Evolutionary conservation across 2,797 vertebrate species (phyloP).

Genomic region (Phyllotis vaccarum): DNA sequence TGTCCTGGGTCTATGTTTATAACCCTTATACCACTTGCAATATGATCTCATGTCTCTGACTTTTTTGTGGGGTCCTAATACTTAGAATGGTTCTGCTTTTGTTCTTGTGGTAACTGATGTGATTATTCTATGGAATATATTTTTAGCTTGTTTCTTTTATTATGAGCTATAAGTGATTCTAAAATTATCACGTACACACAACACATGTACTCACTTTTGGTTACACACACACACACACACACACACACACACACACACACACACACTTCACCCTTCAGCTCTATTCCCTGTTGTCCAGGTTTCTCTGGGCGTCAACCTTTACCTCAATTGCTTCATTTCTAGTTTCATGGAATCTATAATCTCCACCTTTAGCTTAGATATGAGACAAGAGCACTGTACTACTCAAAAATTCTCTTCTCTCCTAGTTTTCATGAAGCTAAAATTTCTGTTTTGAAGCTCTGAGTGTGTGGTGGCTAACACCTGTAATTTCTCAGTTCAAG

Average conservation of each 20-base stretch:
- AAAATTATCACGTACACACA: not conserved
- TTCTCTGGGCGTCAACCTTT: not conserved
- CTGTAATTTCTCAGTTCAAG: too few species aligned
- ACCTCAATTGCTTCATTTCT: not conserved
- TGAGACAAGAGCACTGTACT: not conserved
- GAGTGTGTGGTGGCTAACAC: not conserved
- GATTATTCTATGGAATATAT: not conserved
- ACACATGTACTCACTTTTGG: too few species aligned
- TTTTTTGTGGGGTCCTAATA: not conserved
- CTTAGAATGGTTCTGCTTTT: not conserved
- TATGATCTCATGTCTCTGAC: not conserved
- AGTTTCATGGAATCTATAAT: not conserved
- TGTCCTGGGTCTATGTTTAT: not conserved
- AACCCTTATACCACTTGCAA: not conserved
- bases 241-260: not conserved
- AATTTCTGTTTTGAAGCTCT: not conserved
- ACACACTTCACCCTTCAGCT: not conserved
- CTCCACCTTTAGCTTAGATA: not conserved
- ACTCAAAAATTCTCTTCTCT: not conserved
- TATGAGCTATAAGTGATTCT: not conserved
- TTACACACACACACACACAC: not conserved
- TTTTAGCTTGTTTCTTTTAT: conserved; percentile 1
- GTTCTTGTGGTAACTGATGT: not conserved
- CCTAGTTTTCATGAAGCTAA: not conserved
- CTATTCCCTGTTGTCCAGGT: not conserved